Evolutionary conservation across 2,797 vertebrate genomes (phyloP).

Genomic region (Argentina silus): DNA sequence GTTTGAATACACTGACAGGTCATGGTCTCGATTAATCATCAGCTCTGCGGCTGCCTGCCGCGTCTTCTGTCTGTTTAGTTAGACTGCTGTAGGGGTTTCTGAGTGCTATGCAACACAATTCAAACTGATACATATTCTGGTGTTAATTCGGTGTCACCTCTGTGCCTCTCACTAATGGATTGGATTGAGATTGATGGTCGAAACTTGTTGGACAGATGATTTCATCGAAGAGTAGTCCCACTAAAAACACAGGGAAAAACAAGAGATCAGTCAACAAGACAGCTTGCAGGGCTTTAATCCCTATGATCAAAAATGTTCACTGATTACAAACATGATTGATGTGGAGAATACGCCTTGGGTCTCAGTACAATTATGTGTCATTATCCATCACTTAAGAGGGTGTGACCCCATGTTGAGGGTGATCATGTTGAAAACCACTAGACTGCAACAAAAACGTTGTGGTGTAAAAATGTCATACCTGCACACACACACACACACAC

Average conservation of each 20-base stretch:
- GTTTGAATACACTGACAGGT: conserved; percentile 38
- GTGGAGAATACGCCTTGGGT: too few species aligned
- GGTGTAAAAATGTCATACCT: too few species aligned
- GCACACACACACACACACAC: too few species aligned
- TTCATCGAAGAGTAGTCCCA: background rate
- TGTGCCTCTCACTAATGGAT: background rate
- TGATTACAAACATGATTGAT: too few species aligned
- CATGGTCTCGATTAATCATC: conserved; percentile 5
- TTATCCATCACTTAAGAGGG: too few species aligned
- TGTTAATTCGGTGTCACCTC: background rate
- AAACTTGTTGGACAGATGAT: background rate
- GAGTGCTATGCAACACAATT: background rate
- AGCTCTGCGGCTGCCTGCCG: conserved; percentile 9
- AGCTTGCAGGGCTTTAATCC: background rate
- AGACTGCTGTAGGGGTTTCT: background rate
- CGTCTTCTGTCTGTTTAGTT: background rate
- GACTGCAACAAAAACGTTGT: too few species aligned
- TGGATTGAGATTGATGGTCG: too few species aligned
- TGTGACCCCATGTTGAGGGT: too few species aligned
- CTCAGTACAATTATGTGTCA: too few species aligned
- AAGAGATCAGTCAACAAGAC: background rate
- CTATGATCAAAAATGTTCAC: background rate
- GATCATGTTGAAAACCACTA: too few species aligned
- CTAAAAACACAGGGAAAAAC: background rate
- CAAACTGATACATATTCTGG: background rate